phyloP scores from a whole-genome alignment of 2,888 invertebrate genomes.

The Parelbella ahira region DNA sequence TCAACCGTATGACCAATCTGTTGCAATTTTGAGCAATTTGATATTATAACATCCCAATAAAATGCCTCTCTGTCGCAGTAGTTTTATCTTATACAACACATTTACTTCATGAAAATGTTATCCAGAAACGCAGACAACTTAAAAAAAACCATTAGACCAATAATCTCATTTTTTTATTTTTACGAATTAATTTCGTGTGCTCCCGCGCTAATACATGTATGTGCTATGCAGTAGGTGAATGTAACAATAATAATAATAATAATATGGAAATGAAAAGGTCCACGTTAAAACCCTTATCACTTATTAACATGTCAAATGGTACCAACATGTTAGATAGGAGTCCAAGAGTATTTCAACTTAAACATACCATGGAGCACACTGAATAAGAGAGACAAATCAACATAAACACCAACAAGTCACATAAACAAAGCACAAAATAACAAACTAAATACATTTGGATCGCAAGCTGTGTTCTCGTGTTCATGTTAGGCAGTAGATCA shows the following conservation, averaged over 20 bases:
- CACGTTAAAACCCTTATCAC: too few relatives aligned
- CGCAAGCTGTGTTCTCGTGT: constrained; percentile 10
- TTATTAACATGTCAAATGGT: too few relatives aligned
- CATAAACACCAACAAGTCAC: constrained; percentile 18
- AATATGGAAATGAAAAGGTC: too few relatives aligned
- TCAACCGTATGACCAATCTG: constrained; percentile 49
- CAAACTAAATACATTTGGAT: constrained; percentile 1
- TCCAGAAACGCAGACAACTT: too few relatives aligned
- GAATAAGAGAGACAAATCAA: constrained; percentile 14
- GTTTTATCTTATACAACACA: too few relatives aligned
- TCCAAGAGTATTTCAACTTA: background rate
- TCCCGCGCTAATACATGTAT: background rate
- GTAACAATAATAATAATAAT: too few relatives aligned
- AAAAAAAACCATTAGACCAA: too few relatives aligned
- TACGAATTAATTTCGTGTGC: background rate
- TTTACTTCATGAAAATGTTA: too few relatives aligned
- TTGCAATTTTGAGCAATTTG: constrained; percentile 39
- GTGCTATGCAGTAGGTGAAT: constrained; percentile 3
- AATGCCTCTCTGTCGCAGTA: constrained; percentile 15
- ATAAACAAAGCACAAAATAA: constrained; percentile 10
- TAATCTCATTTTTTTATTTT: background rate
- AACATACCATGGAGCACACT: constrained; percentile 16
- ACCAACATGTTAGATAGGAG: too few relatives aligned
- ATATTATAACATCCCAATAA: constrained; percentile 18
- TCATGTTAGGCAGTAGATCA: background rate